Evolutionary conservation across 2,888 invertebrate species (phyloP).

Genomic region (Arge pagana): DNA sequence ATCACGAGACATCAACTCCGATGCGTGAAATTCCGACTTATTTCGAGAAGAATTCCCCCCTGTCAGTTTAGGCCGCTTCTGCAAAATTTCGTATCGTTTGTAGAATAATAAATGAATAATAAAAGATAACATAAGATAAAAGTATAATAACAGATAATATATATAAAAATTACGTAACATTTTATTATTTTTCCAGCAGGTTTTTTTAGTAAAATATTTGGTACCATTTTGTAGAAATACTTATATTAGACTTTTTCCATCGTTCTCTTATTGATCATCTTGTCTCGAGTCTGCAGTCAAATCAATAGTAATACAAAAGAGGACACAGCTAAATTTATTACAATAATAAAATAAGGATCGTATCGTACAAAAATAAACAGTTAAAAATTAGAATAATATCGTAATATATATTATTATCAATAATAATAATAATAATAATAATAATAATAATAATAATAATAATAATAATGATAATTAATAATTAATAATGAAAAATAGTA

Average conservation of each 20-base stretch:
- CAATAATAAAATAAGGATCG: slow-evolving; percentile 44
- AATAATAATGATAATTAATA: slow-evolving; percentile 27
- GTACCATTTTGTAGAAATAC: slow-evolving; percentile 46
- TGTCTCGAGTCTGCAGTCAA: slow-evolving; percentile 27
- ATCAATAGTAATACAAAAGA: slow-evolving; percentile 35
- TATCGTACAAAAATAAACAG: slow-evolving; percentile 53
- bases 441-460: slow-evolving; percentile 28
- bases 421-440: slow-evolving; percentile 34
- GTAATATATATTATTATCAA: slow-evolving; percentile 34
- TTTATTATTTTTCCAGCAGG: slow-evolving; percentile 46
- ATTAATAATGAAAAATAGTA: slow-evolving; percentile 1
- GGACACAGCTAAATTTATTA: slow-evolving; percentile 38
- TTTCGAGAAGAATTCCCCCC: too few relatives aligned
- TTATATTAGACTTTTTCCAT: slow-evolving; percentile 36
- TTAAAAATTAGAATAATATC: slow-evolving; percentile 36
- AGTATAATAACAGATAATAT: slow-evolving; percentile 43
- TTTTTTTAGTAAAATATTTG: slow-evolving; percentile 49
- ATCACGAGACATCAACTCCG: too few relatives aligned
- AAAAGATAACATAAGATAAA: slow-evolving; percentile 29
- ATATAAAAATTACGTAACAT: slow-evolving; percentile 52
- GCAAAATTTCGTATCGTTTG: too few relatives aligned
- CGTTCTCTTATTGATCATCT: slow-evolving; percentile 21
- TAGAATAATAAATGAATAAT: slow-evolving; percentile 25
- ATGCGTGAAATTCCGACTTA: too few relatives aligned
- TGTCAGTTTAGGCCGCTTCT: too few relatives aligned